Conservation (phyloP, 2,113 vertebrate species). For the Ovis canadensis region DNA sequence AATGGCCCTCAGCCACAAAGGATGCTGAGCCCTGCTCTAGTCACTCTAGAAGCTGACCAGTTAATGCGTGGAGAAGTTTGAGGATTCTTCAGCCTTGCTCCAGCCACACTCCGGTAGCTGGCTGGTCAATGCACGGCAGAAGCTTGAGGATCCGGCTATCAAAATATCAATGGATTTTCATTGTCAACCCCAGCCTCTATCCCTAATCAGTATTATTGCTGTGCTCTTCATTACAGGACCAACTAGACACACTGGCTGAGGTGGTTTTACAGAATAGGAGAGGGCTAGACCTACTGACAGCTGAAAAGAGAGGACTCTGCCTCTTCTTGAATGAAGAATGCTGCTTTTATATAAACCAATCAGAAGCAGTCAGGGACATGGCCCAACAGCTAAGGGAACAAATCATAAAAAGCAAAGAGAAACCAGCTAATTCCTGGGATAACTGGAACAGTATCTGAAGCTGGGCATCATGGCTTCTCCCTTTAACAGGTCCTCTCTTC, state of each 20-base stretch:
- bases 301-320: neutral
- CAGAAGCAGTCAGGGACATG: neutral
- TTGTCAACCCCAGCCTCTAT: neutral
- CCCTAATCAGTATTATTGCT: neutral
- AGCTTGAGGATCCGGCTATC: neutral
- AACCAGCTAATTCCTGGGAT: neutral
- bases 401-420: neutral
- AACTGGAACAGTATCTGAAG: neutral
- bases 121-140: fast-evolving
- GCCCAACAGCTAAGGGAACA: neutral
- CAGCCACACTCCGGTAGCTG: neutral
- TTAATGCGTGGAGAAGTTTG: neutral
- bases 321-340: neutral
- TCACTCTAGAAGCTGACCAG: neutral
- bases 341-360: neutral
- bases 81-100: neutral
- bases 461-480: neutral
- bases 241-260: neutral
- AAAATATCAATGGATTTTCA: neutral
- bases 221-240: neutral
- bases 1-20: neutral
- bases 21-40: neutral
- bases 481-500: neutral
- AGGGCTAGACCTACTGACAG: neutral
- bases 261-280: neutral